A percentile compares a stretch with the other conserved stretches of the same genome.
These are phyloP conservation scores for Solenopsis fugax DNA, from an alignment of 1,140 invertebrate species.

Conservation along the genomic window DNA sequence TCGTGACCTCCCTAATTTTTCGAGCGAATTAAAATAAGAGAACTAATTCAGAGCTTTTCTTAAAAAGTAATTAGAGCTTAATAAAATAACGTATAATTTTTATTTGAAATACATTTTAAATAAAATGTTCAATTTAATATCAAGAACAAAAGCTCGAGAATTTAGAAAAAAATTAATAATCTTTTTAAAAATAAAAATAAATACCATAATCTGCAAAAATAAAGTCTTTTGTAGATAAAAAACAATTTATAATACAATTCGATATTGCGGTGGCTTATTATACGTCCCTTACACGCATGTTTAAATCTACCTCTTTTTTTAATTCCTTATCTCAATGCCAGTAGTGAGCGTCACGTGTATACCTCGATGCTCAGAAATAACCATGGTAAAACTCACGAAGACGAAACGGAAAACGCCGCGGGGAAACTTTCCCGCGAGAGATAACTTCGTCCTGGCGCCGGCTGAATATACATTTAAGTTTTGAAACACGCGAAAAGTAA, in stretches of 20 bases:
- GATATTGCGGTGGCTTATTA: too few relatives aligned
- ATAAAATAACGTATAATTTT: neutral
- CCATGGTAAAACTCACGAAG: conserved; percentile 16
- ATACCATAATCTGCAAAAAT: neutral
- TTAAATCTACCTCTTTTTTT: neutral
- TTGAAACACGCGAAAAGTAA: conserved; percentile 36
- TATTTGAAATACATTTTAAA: neutral
- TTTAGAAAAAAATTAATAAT: too few relatives aligned
- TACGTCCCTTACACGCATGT: neutral
- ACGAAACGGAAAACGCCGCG: conserved; percentile 26
- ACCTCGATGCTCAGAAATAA: conserved; percentile 25
- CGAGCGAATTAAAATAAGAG: neutral
- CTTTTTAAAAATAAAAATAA: neutral
- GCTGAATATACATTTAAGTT: conserved; percentile 55
- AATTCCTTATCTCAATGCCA: conserved; percentile 3
- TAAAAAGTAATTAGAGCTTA: neutral
- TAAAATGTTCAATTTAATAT: neutral
- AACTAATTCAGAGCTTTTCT: neutral
- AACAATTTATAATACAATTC: neutral
- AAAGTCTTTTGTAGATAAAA: neutral
- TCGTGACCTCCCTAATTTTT: neutral
- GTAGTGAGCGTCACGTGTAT: neutral
- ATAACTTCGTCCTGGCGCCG: conserved; percentile 20
- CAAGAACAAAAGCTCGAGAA: neutral
- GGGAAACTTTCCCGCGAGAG: conserved; percentile 15